Conservation (phyloP, 2,113 vertebrate genomes). For the Zosterops borbonicus region DNA sequence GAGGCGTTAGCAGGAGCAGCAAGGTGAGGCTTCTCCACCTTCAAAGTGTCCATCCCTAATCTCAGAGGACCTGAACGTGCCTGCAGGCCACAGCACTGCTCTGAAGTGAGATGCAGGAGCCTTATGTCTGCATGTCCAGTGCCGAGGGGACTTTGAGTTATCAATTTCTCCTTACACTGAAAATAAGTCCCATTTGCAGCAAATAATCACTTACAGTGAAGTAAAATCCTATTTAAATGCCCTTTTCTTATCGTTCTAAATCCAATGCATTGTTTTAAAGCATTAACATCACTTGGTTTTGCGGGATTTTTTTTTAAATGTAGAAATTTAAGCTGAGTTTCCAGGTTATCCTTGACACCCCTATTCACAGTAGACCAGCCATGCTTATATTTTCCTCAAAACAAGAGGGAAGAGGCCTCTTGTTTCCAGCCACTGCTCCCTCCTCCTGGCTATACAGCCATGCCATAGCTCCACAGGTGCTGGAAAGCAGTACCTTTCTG, state of each 20-base stretch:
- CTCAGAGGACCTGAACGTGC: neutral
- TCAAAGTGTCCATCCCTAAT: neutral
- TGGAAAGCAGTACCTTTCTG: neutral
- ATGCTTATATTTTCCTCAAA: neutral
- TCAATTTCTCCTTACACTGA: neutral
- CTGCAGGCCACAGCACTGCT: neutral
- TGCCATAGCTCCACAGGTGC: neutral
- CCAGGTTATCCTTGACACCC: neutral
- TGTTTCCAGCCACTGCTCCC: neutral
- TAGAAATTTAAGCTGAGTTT: neutral
- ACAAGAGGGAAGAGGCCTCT: neutral
- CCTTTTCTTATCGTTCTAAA: neutral
- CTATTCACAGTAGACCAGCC: neutral
- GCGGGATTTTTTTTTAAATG: neutral
- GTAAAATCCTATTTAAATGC: neutral
- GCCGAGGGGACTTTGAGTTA: neutral
- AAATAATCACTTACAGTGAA: neutral
- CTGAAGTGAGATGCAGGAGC: neutral
- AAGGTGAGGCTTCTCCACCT: neutral
- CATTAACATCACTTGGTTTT: neutral
- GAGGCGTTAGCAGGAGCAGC: neutral
- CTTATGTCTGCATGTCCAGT: neutral
- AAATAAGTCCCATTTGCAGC: neutral
- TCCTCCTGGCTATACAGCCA: neutral
- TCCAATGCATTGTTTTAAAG: neutral